Percentiles rank a stretch among this genome's conserved stretches.
Evolutionary conservation across 2,888 invertebrate genomes (phyloP).

Genomic region (Eurytoma californica): DNA sequence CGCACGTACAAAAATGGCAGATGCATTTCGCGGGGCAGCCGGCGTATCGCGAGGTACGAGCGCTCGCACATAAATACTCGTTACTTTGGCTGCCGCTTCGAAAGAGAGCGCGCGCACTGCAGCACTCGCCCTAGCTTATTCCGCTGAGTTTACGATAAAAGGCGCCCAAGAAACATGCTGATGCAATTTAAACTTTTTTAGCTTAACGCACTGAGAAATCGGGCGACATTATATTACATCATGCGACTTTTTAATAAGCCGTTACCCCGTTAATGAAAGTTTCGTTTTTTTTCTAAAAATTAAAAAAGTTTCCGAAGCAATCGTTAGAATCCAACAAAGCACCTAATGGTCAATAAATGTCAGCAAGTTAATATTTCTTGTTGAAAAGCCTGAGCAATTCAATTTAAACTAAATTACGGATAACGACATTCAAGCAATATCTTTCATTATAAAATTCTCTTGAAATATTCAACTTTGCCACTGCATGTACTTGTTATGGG

Average conservation of each 20-base stretch:
- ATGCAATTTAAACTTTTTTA: slow-evolving; percentile 54
- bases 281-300: slow-evolving; percentile 12
- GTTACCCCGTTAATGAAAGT: slow-evolving; percentile 18
- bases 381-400: too few relatives aligned
- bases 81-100: slow-evolving; percentile 22
- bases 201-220: slow-evolving; percentile 29
- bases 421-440: too few relatives aligned
- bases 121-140: slow-evolving; percentile 31
- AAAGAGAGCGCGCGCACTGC: slow-evolving; percentile 21
- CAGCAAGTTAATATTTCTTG: too few relatives aligned
- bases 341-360: too few relatives aligned
- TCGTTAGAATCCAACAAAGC: background rate
- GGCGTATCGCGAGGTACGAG: background rate
- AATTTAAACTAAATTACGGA: too few relatives aligned
- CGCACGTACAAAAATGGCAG: slow-evolving; percentile 26
- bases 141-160: slow-evolving; percentile 50
- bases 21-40: slow-evolving; percentile 18
- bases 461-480: too few relatives aligned
- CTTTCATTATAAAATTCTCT: too few relatives aligned
- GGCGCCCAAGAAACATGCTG: slow-evolving; percentile 41
- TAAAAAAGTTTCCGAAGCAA: slow-evolving; percentile 32
- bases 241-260: slow-evolving; percentile 53
- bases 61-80: slow-evolving; percentile 40
- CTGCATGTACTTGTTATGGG: too few relatives aligned
- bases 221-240: slow-evolving; percentile 35